Evolutionary conservation across 1,140 invertebrate genomes (phyloP), one percentile per base, ranked within the genome.

Genomic region (Leptinotarsa defecta): DNA sequence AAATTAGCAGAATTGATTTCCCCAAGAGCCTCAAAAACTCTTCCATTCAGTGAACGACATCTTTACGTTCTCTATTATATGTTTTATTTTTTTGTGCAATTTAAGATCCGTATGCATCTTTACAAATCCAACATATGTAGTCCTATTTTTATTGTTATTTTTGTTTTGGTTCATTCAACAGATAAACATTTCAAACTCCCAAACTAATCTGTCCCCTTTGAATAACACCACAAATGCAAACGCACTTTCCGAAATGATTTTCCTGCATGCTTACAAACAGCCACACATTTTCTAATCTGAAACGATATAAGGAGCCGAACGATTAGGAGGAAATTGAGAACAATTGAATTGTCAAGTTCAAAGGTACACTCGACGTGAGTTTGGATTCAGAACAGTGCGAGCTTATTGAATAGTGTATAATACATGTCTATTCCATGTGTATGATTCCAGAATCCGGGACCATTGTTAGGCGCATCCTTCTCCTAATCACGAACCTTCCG

Each of bases 301-400:
- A 63, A 64, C 75, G 70, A 68, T 67, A 65, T 64, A 73, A 69
- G 67, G 57, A 74, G 27, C 49, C 48, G 43, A 73, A 65, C 75
- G 78, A 79, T 79, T 77, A 79, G 71, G 74, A 77, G 77, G 75
- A 76, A 77, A 76, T 73, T 73, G 71, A 74, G 75, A 80, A 80
- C 78, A 80, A 80, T 78, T 80, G 78, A 76, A 80, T 80, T 80
- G 78, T 80, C 78, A 80, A 78, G 76, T 80, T 80, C 78, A 80
- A 80, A 80, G 78, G 74, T 76, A 78, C 75, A 79, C 78, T 79
- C 75, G 76, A 79, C 75, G 74, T 61, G 73, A 76, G 65, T 76
- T 78, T 68, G 69, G 75, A 71, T 74, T 73, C 72, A 71, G 72
- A 20, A 57, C 48, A 19, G 43, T 67, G 71, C 74, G 73, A 73